Evolutionary conservation across 2,113 vertebrate species (phyloP).

Genomic region (Zootoca vivipara): DNA sequence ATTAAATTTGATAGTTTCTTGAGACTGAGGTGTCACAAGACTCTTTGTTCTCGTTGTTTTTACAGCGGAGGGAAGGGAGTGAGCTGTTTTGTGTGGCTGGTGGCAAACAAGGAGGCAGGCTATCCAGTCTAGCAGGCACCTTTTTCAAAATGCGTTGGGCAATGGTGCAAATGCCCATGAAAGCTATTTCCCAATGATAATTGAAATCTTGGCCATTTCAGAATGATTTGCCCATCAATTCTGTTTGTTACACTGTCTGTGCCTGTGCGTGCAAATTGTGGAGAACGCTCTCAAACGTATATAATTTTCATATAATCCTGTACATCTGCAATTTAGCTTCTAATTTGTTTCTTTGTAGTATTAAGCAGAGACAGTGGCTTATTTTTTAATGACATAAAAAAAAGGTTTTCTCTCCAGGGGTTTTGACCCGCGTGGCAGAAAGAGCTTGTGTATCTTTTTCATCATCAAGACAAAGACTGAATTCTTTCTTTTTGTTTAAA

Average conservation of each 20-base stretch:
- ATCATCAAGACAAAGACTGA: conserved; percentile 21
- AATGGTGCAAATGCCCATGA: neutral
- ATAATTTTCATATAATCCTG: conserved; percentile 12
- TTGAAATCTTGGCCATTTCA: neutral
- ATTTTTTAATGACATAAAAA: conserved; percentile 31
- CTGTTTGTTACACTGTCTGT: neutral
- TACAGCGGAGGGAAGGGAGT: neutral
- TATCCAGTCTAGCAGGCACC: neutral
- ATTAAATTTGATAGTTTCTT: neutral
- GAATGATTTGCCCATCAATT: neutral
- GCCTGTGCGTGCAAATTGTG: conserved; percentile 5
- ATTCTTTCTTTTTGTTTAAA: neutral
- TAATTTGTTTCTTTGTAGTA: conserved; percentile 16
- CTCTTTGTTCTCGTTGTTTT: neutral
- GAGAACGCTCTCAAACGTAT: conserved; percentile 20
- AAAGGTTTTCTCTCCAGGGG: conserved; percentile 37
- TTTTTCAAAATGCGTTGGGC: neutral
- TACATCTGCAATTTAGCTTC: conserved; percentile 9
- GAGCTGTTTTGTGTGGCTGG: neutral
- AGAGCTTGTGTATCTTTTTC: conserved; percentile 15
- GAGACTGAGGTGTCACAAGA: no score
- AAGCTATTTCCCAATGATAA: neutral
- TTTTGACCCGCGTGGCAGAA: conserved; percentile 56
- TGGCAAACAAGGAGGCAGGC: neutral
- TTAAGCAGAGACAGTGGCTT: conserved; percentile 19